phyloP scores from a whole-genome alignment of 2,888 invertebrate species.

The Theretra japonica region DNA sequence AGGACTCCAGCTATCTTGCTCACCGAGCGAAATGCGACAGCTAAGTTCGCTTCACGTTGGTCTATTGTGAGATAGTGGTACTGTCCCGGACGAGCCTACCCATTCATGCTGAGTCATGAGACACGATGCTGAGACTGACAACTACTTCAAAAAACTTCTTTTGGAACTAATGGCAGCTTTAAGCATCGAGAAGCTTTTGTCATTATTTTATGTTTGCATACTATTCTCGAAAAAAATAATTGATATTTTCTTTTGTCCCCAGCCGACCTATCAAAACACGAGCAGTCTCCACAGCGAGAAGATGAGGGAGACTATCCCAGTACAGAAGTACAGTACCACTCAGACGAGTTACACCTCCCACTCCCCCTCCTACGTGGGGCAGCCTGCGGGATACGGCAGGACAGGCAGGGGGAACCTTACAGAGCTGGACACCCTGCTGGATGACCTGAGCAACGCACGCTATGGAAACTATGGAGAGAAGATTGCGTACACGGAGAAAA shows the following conservation, averaged over 20 bases:
- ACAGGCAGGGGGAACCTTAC: conserved; percentile 89
- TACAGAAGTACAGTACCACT: conserved; percentile 62
- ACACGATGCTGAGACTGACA: too few relatives aligned
- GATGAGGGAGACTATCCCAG: conserved; percentile 66
- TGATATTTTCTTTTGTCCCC: conserved; percentile 57
- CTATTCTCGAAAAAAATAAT: not conserved
- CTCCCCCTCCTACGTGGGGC: conserved; percentile 36
- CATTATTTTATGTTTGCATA: too few relatives aligned
- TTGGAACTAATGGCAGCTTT: too few relatives aligned
- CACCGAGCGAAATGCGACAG: too few relatives aligned
- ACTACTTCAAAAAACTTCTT: too few relatives aligned
- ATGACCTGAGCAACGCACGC: conserved; percentile 94
- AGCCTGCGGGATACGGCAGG: conserved; percentile 63
- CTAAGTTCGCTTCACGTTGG: too few relatives aligned
- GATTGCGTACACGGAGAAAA: conserved; percentile 62
- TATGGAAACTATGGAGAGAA: conserved; percentile 77
- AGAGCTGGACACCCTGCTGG: conserved; percentile 95
- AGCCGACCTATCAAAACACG: conserved; percentile 88
- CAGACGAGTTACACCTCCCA: conserved; percentile 50
- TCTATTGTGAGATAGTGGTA: too few relatives aligned
- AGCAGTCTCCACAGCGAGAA: conserved; percentile 71
- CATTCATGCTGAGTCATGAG: too few relatives aligned
- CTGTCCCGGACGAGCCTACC: too few relatives aligned
- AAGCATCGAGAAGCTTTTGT: too few relatives aligned
- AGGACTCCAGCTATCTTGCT: too few relatives aligned